Percentiles rank a stretch among this genome's conserved stretches.
These are phyloP conservation scores for Leptopilina drosophilae DNA, from an alignment of 2,888 invertebrate genomes.

Conservation along the genomic window DNA sequence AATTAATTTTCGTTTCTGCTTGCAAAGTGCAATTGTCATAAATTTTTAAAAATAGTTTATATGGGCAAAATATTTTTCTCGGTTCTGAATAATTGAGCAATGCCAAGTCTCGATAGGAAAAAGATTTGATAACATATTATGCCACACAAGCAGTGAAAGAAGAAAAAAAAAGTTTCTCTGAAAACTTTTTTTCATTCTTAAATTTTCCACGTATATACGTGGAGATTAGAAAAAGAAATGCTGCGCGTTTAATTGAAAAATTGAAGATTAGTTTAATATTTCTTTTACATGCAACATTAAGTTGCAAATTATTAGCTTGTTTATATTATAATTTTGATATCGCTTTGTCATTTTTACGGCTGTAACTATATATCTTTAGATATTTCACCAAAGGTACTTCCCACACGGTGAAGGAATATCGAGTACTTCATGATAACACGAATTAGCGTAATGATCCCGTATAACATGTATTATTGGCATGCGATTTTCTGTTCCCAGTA, in stretches of 20 bases:
- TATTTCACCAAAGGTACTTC: not conserved
- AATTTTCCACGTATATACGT: too few relatives aligned
- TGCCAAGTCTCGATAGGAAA: too few relatives aligned
- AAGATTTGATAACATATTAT: too few relatives aligned
- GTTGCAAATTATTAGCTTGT: not conserved
- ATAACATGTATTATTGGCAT: conserved; percentile 48
- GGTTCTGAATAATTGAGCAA: too few relatives aligned
- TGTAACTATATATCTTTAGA: conserved; percentile 20
- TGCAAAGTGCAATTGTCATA: too few relatives aligned
- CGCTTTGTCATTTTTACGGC: conserved; percentile 13
- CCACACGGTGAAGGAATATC: conserved; percentile 33
- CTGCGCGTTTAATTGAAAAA: not conserved
- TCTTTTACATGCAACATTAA: not conserved
- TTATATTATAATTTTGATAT: not conserved
- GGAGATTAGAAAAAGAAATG: too few relatives aligned
- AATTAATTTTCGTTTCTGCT: too few relatives aligned
- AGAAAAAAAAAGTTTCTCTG: too few relatives aligned
- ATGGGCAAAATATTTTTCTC: too few relatives aligned
- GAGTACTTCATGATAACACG: conserved; percentile 32
- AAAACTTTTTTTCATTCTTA: too few relatives aligned
- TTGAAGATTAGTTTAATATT: not conserved
- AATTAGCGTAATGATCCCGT: conserved; percentile 33
- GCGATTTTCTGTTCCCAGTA: conserved; percentile 42
- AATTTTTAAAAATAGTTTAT: too few relatives aligned
- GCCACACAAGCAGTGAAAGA: too few relatives aligned